phyloP scores from a whole-genome alignment of 2,797 vertebrate species.

The Myripristis murdjan region DNA sequence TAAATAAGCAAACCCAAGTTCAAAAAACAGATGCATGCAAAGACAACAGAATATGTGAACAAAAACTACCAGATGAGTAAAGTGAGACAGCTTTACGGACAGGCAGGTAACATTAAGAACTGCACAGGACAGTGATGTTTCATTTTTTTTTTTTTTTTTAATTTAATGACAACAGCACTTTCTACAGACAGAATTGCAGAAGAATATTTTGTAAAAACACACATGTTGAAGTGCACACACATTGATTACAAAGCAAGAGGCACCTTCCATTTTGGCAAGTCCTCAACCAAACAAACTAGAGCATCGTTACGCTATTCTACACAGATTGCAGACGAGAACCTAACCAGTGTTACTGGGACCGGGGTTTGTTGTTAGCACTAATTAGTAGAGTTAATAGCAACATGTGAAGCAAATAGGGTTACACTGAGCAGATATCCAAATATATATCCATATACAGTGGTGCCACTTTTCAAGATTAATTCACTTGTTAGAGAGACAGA shows the following conservation, averaged over 20 bases:
- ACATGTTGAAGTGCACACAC: conserved; percentile 31
- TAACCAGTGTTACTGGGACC: not conserved
- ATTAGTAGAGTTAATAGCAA: conserved; percentile 21
- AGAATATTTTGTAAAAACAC: conserved; percentile 32
- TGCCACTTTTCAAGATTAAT: conserved; percentile 11
- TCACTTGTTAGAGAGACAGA: conserved; percentile 15
- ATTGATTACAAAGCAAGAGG: conserved; percentile 1
- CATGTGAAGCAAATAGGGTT: conserved; percentile 33
- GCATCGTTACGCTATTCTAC: conserved; percentile 5
- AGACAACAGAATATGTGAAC: not conserved
- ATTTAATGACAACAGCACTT: conserved; percentile 36
- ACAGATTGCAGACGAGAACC: not conserved
- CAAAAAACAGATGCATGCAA: not conserved
- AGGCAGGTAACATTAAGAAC: not conserved
- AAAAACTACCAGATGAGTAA: not conserved
- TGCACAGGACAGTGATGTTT: not conserved
- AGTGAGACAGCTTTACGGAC: not conserved
- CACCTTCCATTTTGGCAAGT: conserved; percentile 18
- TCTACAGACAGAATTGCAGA: conserved; percentile 29
- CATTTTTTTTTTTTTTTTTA: not conserved
- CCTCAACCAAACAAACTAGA: conserved; percentile 21
- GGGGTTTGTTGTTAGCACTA: conserved; percentile 10
- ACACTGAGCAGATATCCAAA: conserved; percentile 30
- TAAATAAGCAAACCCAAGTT: too few species aligned
- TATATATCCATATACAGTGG: conserved; percentile 21